A percentile compares a stretch with the other conserved stretches of the same genome.
Evolutionary conservation across 1,140 invertebrate species (phyloP).

Genomic region (Heterodera carotae): DNA sequence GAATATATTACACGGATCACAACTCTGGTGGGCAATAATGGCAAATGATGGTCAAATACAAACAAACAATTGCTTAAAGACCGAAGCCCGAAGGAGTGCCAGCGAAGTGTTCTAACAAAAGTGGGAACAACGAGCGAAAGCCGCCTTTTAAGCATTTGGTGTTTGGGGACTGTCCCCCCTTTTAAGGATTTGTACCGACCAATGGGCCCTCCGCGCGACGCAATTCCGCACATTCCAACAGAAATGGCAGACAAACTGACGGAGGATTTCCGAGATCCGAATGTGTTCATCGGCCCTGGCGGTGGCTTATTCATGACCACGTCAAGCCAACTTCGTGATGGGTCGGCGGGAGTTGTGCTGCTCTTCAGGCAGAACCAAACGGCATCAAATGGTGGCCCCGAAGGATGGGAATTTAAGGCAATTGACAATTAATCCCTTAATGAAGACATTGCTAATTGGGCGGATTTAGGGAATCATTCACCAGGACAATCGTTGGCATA

Average conservation of each 20-base stretch:
- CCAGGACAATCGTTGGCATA: conserved; percentile 13
- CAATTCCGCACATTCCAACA: neutral
- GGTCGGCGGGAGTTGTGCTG: conserved; percentile 3
- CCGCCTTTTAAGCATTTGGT: neutral
- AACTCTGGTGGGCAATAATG: neutral
- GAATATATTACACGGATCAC: conserved; percentile 22
- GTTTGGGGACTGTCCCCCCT: neutral
- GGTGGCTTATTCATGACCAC: conserved; percentile 14
- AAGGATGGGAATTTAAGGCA: conserved; percentile 4
- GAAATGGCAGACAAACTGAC: neutral
- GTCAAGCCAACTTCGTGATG: neutral
- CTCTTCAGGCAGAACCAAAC: neutral
- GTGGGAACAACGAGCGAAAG: neutral
- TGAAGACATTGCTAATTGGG: neutral
- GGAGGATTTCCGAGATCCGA: conserved; percentile 23
- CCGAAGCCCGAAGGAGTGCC: neutral
- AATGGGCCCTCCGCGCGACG: conserved; percentile 7
- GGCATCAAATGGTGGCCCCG: neutral
- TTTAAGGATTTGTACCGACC: conserved; percentile 4
- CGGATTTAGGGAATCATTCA: conserved; percentile 5
- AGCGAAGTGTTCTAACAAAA: neutral
- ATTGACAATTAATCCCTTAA: neutral
- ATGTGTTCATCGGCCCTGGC: conserved; percentile 21
- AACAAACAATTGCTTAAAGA: neutral
- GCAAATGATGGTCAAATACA: neutral